Conservation (phyloP, 2,797 vertebrate species). For the Centropyge bicolor region DNA sequence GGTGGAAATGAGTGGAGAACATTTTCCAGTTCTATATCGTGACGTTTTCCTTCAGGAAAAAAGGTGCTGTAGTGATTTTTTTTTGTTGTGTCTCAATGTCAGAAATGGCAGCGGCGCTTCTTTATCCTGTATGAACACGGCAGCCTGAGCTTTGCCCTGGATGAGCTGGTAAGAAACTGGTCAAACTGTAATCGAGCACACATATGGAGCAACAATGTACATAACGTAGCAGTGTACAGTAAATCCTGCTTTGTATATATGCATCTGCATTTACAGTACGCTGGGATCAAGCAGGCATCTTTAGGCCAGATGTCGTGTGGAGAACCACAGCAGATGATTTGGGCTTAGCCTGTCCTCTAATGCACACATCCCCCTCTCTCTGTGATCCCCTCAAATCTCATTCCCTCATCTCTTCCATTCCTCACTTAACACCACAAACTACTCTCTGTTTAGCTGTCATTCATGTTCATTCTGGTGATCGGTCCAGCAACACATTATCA, state of each 20-base stretch:
- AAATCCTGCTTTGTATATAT: conserved; percentile 14
- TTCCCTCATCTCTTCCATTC: conserved; percentile 28
- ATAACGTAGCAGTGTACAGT: not conserved
- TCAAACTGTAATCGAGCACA: not conserved
- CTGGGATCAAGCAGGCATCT: conserved; percentile 59
- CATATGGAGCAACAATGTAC: not conserved
- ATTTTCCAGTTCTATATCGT: not conserved
- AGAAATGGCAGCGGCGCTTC: conserved; percentile 86
- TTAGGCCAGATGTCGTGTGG: conserved; percentile 77
- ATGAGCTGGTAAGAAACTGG: conserved; percentile 75
- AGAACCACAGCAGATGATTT: conserved; percentile 69
- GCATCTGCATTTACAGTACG: conserved; percentile 30
- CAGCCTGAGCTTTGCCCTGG: conserved; percentile 81
- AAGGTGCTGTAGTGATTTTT: not conserved
- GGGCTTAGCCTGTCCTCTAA: conserved; percentile 71
- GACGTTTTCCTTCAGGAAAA: not conserved
- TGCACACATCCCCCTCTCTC: conserved; percentile 52
- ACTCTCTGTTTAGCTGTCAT: conserved; percentile 15
- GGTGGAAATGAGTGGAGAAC: not conserved
- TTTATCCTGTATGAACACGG: conserved; percentile 84
- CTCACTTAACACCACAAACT: conserved; percentile 38
- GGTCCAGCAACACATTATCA: not conserved
- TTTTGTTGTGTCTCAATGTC: conserved; percentile 1
- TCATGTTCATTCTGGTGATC: not conserved
- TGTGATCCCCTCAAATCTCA: conserved; percentile 63